Evolutionary conservation across 2,113 vertebrate genomes (phyloP), one percentile per base, ranked within the genome.

Genomic region (Neodon shergylaensis): DNA sequence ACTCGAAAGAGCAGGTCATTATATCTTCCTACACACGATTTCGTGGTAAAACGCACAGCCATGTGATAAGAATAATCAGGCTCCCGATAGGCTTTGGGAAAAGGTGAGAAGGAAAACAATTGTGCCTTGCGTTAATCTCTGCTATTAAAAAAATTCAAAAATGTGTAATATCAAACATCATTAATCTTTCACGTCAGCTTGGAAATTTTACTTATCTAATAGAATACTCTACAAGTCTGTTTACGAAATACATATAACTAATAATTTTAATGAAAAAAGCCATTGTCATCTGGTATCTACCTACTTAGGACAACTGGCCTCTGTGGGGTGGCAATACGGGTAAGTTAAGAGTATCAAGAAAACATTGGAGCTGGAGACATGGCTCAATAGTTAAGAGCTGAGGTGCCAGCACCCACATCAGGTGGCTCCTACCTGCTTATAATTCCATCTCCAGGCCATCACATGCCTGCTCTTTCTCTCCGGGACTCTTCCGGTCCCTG

Each of bases 31-130:
- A 47, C 0, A 31, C 98, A 98, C 1, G 28, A 79, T 10, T 8
- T 88, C 0, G 98, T 98, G 22, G 94, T 97, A 36, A 98, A 99
- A 54, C 96, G 98, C 76, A 97, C 97, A 33, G 97, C 97, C 16
- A 98, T 92, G 84, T 81, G 98, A 16, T 98, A 98, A 0, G 96
- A 78, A 2, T 98, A 99, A 95, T 98, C 98, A 87, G 98, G 98
- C 94, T 99, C 98, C 84, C 97, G 96, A 95, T 98, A 99, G 0
- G 98, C 99, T 98, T 93, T 17, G 54, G 85, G 96, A 92, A 95
- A 95, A 88, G 82, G 49, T 49, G 49, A 49, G 49, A 49, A 49
- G 49, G 0, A 70, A 47, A 96, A 82, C 86, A 13, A 7, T 1
- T 72, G 12, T 54, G 39, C 72, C 47, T 92, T 49, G 2, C 6